Conservation (phyloP, 1,140 invertebrate genomes). For the Eupristina koningsbergeri region DNA sequence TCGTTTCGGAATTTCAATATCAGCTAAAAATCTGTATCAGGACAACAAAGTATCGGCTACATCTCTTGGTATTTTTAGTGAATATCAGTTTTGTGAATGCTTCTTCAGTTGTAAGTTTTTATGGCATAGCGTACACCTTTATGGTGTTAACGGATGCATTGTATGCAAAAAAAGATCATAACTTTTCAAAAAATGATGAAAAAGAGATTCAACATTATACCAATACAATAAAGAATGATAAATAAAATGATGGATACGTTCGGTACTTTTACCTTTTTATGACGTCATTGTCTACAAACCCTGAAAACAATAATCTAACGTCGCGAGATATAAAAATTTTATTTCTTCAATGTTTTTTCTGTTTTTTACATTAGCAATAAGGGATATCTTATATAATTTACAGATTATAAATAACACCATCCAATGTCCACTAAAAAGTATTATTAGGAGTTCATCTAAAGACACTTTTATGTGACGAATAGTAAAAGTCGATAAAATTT, state of each 20-base stretch:
- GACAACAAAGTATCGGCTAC: not conserved
- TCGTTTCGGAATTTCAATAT: constrained; percentile 5
- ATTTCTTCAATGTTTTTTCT: not conserved
- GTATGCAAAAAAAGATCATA: not conserved
- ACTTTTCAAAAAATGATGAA: not conserved
- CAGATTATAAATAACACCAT: not conserved
- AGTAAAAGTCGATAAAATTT: not conserved
- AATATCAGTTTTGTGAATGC: not conserved
- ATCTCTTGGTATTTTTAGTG: not conserved
- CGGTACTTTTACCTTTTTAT: not conserved
- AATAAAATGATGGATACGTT: not conserved
- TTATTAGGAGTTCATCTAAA: not conserved
- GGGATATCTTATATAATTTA: not conserved
- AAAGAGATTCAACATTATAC: not conserved
- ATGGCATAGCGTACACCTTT: not conserved
- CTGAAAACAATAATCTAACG: not conserved
- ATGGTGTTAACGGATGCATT: not conserved
- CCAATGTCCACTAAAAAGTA: not conserved
- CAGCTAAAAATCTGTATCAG: not conserved
- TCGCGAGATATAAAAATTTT: not conserved
- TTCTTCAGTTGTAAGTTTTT: not conserved
- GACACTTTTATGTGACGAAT: not conserved
- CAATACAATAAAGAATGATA: not conserved
- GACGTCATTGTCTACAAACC: not conserved
- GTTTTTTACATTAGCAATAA: not conserved